Percentiles rank a stretch among this genome's conserved stretches.
Evolutionary conservation across 1,140 invertebrate species (phyloP).

Genomic region (Cotesia vestalis): DNA sequence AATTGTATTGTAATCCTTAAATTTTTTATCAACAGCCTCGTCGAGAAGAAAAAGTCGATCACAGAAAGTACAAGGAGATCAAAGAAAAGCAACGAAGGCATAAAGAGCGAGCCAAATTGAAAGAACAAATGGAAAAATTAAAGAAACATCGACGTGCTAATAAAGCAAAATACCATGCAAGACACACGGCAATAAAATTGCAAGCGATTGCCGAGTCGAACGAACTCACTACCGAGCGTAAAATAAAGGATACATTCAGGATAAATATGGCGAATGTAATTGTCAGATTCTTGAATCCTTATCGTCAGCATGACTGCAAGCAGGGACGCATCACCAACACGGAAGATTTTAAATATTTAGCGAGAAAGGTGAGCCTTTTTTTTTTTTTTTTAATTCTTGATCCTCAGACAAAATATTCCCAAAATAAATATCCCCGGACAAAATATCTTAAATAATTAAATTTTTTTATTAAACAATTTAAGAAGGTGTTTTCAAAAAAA

Average conservation of each 20-base stretch:
- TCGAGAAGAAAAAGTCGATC: slow-evolving; percentile 77
- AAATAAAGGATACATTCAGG: slow-evolving; percentile 89
- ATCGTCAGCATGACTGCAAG: slow-evolving; percentile 84
- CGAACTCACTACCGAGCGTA: slow-evolving; percentile 64
- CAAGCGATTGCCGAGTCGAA: slow-evolving; percentile 49
- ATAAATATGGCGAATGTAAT: slow-evolving; percentile 89
- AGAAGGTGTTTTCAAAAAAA: too few species aligned
- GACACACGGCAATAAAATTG: slow-evolving; percentile 54
- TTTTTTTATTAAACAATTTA: too few species aligned
- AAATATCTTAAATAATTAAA: too few species aligned
- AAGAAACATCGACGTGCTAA: slow-evolving; percentile 60
- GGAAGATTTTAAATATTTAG: slow-evolving; percentile 95
- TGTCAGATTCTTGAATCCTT: slow-evolving; percentile 90
- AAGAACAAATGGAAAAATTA: slow-evolving; percentile 60
- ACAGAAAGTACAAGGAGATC: slow-evolving; percentile 78
- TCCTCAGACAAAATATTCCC: too few species aligned
- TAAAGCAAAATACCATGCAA: slow-evolving; percentile 57
- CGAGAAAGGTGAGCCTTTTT: slow-evolving; percentile 81
- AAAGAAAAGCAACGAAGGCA: slow-evolving; percentile 79
- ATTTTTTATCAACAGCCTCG: slow-evolving; percentile 69
- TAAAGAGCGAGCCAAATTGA: slow-evolving; percentile 70
- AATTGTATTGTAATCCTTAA: background rate
- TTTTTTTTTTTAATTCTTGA: background rate
- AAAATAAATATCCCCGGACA: too few species aligned
- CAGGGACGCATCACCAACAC: slow-evolving; percentile 86